Evolutionary conservation across 2,113 vertebrate genomes (phyloP).

Genomic region (Pangasianodon hypophthalmus): DNA sequence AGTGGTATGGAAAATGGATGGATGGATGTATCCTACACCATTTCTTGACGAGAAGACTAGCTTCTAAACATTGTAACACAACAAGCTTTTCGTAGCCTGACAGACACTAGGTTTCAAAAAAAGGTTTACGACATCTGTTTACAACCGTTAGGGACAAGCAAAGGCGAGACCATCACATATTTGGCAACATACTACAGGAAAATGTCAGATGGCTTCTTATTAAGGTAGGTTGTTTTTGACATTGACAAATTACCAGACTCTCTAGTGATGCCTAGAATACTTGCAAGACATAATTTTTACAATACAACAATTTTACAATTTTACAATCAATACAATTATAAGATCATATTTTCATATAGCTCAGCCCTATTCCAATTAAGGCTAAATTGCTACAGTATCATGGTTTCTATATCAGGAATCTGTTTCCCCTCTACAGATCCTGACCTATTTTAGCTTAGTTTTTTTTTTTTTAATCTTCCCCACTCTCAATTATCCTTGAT

Average conservation of each 20-base stretch:
- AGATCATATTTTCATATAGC: not conserved
- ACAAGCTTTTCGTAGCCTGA: not conserved
- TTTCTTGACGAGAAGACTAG: not conserved
- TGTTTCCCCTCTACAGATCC: not conserved
- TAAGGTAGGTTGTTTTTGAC: not conserved
- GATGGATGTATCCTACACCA: not conserved
- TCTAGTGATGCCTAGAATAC: not conserved
- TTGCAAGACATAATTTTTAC: not conserved
- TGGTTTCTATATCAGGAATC: not conserved
- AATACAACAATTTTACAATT: too few relatives aligned
- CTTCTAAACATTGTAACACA: not conserved
- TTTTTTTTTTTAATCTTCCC: not conserved
- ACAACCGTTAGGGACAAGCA: not conserved
- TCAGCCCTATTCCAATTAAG: not conserved
- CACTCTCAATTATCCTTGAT: not conserved
- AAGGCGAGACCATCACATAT: not conserved
- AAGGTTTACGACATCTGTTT: not conserved
- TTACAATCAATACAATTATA: slow-evolving; percentile 18
- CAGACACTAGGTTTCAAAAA: not conserved
- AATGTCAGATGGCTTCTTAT: not conserved
- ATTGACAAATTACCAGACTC: not conserved
- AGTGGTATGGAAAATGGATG: too few relatives aligned
- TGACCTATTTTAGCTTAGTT: not conserved
- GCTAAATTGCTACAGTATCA: not conserved
- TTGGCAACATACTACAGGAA: not conserved